Evolutionary conservation across 2,888 invertebrate species (phyloP).

Genomic region (Stratiomys singularior): DNA sequence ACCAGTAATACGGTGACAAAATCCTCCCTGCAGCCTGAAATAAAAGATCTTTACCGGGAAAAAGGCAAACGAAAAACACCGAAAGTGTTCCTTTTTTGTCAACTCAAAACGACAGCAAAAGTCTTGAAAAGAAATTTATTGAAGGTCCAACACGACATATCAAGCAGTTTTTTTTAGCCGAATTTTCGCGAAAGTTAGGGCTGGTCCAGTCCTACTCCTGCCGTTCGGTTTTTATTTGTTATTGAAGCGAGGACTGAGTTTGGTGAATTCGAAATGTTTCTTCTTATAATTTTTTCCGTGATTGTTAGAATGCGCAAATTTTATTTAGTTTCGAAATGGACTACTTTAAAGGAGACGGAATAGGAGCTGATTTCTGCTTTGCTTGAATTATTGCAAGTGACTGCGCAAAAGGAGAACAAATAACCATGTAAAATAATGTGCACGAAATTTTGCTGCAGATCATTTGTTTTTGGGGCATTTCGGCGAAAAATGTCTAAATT

Average conservation of each 20-base stretch:
- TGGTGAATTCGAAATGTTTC: neutral
- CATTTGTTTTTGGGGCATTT: slow-evolving; percentile 10
- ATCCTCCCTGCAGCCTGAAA: neutral
- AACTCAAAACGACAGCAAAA: slow-evolving; percentile 42
- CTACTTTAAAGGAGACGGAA: neutral
- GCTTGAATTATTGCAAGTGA: neutral
- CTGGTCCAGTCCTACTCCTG: neutral
- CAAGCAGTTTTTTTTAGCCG: slow-evolving; percentile 51
- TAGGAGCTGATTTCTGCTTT: slow-evolving; percentile 24
- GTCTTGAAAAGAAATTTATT: slow-evolving; percentile 52
- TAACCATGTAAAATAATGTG: slow-evolving; percentile 18
- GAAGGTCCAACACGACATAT: slow-evolving; percentile 53
- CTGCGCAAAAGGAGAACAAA: neutral
- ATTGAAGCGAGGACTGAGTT: slow-evolving; percentile 27
- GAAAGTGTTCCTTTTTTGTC: slow-evolving; percentile 18
- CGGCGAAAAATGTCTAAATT: slow-evolving; percentile 32
- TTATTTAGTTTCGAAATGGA: slow-evolving; percentile 26
- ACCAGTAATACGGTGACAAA: slow-evolving; percentile 32
- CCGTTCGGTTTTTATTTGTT: slow-evolving; percentile 19
- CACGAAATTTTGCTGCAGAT: neutral
- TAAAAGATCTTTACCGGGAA: slow-evolving; percentile 23
- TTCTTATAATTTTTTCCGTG: neutral
- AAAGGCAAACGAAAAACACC: slow-evolving; percentile 10
- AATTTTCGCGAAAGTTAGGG: slow-evolving; percentile 5
- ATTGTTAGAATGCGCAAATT: neutral